Evolutionary conservation across 2,888 invertebrate genomes (phyloP), one percentile per base, ranked within the genome.

Genomic region (Hedya salicella): DNA sequence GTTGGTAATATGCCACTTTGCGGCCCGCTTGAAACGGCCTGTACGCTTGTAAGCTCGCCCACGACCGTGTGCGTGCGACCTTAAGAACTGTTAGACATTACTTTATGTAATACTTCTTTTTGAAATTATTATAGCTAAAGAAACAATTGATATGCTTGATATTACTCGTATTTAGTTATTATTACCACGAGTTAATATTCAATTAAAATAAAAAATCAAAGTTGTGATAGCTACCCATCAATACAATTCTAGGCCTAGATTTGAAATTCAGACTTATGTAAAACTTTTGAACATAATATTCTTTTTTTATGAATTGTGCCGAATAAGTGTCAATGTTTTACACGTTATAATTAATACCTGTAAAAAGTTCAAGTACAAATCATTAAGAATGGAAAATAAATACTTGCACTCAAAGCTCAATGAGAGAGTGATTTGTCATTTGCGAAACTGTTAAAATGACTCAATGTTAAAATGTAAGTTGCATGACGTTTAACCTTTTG

Each of bases 1-100:
- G 42, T n/a, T 6, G 30, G 57, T 64, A 64, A 59, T 64, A 57
- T 19, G 57, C 32, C 57, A 64, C 57, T 64, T 57, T 49, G 25
- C 57, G 50, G 63, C 14, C 50, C 50, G 52, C 64, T 44, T 39
- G 17, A 32, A 42, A 32, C 40, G 8, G 16, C 30, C 40, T 44
- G 48, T n/a, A 40, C 21, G 39, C 52, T 59, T 65, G 59, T 65
- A 65, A 36, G 52, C 46, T 59, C 65, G 65, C 59, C 65, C 65
- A 65, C 65, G 59, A 9, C 9, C 32, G 49, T 64, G 63, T 57
- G 57, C 21, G 25, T 30, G 11, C 6, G n/a, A 57, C 59, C 64
- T 59, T 46, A 59, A 16, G 17, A 65, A 3, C 14, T 9, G 1
- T 4, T 53, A 66, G 65, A 66, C 46, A 53, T 44, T 8, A 17